Conservation (phyloP, 2,797 vertebrate genomes). For the Hypotaenidia okinawae region DNA sequence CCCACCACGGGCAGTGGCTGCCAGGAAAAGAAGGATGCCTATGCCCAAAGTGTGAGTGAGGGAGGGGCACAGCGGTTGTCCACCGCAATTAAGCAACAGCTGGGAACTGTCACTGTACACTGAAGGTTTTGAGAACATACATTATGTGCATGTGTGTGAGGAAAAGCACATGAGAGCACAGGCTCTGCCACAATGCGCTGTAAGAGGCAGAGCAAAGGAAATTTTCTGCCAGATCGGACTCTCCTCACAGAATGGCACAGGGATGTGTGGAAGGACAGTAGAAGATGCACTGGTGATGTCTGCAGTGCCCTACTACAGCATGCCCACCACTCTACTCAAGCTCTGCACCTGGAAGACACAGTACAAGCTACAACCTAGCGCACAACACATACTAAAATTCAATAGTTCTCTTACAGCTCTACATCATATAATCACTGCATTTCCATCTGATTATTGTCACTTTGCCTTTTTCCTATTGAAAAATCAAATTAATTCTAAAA, state of each 20-base stretch:
- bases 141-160: fast-evolving
- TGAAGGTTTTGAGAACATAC: background rate
- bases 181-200: background rate
- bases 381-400: background rate
- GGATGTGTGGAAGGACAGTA: background rate
- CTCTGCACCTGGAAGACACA: background rate
- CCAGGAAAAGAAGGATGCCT: background rate
- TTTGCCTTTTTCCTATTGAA: background rate
- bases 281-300: background rate
- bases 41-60: background rate
- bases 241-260: background rate
- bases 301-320: background rate
- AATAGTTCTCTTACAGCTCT: background rate
- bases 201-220: background rate
- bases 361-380: background rate
- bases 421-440: background rate
- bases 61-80: fast-evolving
- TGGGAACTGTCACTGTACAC: background rate
- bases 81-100: background rate
- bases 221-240: background rate
- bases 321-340: background rate
- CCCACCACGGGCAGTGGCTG: background rate
- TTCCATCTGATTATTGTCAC: background rate
- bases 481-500: background rate
- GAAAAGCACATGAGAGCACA: background rate